Conservation (phyloP, 2,888 invertebrate genomes). For the Heliconius ismenius region DNA sequence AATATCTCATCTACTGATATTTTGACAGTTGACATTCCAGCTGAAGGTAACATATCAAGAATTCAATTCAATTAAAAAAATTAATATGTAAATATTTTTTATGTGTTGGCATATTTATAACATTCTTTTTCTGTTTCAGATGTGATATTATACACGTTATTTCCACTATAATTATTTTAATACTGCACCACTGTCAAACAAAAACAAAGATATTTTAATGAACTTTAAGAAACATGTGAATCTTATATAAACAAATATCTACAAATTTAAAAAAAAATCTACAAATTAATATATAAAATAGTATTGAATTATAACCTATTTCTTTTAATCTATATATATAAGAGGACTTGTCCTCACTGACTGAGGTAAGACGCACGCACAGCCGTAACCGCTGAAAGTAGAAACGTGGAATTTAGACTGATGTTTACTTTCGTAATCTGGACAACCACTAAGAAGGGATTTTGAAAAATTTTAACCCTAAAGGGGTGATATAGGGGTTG, state of each 20-base stretch:
- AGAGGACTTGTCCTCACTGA: no score
- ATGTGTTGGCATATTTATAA: not conserved
- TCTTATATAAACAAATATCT: not conserved
- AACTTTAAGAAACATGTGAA: not conserved
- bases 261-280: not conserved
- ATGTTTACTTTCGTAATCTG: no score
- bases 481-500: no score
- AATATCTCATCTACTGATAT: slow-evolving; percentile 47
- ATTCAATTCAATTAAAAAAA: not conserved
- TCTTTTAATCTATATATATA: not conserved
- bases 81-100: not conserved
- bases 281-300: not conserved
- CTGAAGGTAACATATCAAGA: slow-evolving; percentile 45
- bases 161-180: slow-evolving; percentile 41
- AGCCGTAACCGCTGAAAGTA: no score
- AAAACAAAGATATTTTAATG: not conserved
- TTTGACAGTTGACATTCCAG: slow-evolving; percentile 41
- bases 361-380: no score
- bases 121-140: slow-evolving; percentile 45
- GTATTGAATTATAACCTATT: not conserved
- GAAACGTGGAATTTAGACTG: no score
- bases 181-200: not conserved
- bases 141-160: slow-evolving; percentile 47
- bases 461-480: no score
- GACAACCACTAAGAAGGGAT: no score